Base-by-base conservation (phyloP, 2,888 invertebrate genomes). In the Minunthozetes semirufus region DNA sequence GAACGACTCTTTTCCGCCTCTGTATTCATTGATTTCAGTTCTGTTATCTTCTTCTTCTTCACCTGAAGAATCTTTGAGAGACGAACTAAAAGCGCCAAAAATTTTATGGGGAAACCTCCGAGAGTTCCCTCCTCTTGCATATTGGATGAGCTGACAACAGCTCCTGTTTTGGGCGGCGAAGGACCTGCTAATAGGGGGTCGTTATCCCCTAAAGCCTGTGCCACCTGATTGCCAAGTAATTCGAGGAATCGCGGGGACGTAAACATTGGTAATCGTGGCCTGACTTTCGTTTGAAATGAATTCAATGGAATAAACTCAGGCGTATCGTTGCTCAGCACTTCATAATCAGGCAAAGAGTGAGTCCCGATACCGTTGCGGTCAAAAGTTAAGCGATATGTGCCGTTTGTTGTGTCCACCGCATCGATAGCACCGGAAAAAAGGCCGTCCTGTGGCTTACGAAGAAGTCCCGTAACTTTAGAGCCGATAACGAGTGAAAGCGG, bases 321-420 rank as follows among this genome's bases (percentile, higher is more conserved):
- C 61, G 90, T 89, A 80, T 94, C 94, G 83, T 93, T 93, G 1
- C 94, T 93, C 80, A 95, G 86, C 77, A 97, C 96, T 87, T 97
- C 97, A 85, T 90, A 94, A 84, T 98, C 97, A 27, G 94, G 94
- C 77, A 97, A 92, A 73, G 95, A 94, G 84, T 96, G 94, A 6
- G 95, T 95, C 0, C 96, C 96, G 56, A 97, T 86, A 63, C 94
- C 94, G 61, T 89, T 88, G 72, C 94, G 87, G 83, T 96, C 96
- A 85, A 98, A 97, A 1, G 93, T 92, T 79, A 98, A 92, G 80
- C 97, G 87, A 83, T 98, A 98, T 11, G 93, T 92, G 80, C 93
- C 94, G 81, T 93, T 93, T 5, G 93, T 89, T 6, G 95, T 94
- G 81, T 98, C 96, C 27, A 97, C 92, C 48, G 95, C 97, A 85